phyloP scores from a whole-genome alignment of 1,140 invertebrate genomes.

The Calephelis virginiensis region DNA sequence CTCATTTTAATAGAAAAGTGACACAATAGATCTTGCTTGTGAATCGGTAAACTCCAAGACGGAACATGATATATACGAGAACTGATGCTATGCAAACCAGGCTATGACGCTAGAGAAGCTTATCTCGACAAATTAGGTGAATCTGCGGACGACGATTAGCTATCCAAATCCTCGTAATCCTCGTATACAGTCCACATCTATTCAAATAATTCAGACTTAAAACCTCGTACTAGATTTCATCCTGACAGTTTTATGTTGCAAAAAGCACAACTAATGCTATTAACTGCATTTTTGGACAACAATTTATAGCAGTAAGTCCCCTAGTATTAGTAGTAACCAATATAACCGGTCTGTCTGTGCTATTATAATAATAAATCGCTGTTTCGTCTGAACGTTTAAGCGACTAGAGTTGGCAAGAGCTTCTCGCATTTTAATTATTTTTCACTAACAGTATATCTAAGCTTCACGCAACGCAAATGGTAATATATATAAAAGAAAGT shows the following conservation, averaged over 20 bases:
- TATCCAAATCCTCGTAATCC: neutral
- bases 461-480: too few species aligned
- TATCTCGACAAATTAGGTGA: too few species aligned
- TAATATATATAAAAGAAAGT: too few species aligned
- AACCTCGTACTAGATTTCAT: neutral
- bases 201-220: neutral
- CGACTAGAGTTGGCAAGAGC: neutral
- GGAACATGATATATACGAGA: too few species aligned
- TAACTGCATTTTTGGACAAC: constrained; percentile 16
- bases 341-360: constrained; percentile 3
- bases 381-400: neutral
- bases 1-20: too few species aligned
- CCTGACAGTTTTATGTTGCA: constrained; percentile 14
- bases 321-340: constrained; percentile 12
- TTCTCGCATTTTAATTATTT: too few species aligned
- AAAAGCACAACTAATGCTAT: constrained; percentile 20
- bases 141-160: too few species aligned
- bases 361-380: constrained; percentile 12
- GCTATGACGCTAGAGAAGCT: too few species aligned
- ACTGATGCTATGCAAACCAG: too few species aligned
- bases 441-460: too few species aligned
- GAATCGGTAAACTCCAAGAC: too few species aligned
- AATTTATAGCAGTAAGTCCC: constrained; percentile 11
- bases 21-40: too few species aligned
- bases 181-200: neutral